These are phyloP conservation scores for Pocillopora meandrina DNA, from an alignment of 92 coral and sea anemone species.

Conservation along the genomic window DNA sequence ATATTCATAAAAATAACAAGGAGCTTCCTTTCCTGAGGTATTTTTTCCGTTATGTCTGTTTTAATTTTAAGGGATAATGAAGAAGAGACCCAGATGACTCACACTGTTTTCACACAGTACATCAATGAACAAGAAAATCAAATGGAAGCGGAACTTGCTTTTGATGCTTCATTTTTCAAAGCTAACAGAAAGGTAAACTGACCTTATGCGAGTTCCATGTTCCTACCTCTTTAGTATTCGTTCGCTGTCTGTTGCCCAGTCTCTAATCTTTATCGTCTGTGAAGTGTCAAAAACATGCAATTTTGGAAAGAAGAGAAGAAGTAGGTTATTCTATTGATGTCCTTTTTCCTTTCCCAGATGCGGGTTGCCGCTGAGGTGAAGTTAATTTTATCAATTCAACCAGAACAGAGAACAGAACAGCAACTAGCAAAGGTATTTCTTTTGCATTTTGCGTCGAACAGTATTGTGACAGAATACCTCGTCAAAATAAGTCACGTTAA, in stretches of 20 bases:
- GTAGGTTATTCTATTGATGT: neutral
- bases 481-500: too few species aligned
- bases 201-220: neutral
- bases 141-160: conserved; percentile 85
- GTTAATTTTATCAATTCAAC: conserved; percentile 73
- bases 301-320: neutral
- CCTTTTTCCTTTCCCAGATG: conserved; percentile 57
- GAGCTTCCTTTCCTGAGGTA: too few species aligned
- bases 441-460: too few species aligned
- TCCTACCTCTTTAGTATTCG: neutral
- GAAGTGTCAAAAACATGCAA: too few species aligned
- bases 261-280: too few species aligned
- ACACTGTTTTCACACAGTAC: conserved; percentile 95
- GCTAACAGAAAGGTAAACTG: conserved; percentile 86
- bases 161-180: conserved; percentile 91
- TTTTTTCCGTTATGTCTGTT: neutral
- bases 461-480: too few species aligned
- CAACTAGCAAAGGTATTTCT: conserved; percentile 82
- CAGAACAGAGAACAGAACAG: conserved; percentile 81
- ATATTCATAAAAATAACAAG: too few species aligned
- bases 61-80: conserved; percentile 65
- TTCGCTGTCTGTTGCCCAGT: neutral
- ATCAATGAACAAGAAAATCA: conserved; percentile 83
- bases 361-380: conserved; percentile 92
- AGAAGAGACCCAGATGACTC: conserved; percentile 59